These are phyloP conservation scores for Eurytemora carolleeae DNA, from an alignment of 1,140 invertebrate species.

Conservation along the genomic window DNA sequence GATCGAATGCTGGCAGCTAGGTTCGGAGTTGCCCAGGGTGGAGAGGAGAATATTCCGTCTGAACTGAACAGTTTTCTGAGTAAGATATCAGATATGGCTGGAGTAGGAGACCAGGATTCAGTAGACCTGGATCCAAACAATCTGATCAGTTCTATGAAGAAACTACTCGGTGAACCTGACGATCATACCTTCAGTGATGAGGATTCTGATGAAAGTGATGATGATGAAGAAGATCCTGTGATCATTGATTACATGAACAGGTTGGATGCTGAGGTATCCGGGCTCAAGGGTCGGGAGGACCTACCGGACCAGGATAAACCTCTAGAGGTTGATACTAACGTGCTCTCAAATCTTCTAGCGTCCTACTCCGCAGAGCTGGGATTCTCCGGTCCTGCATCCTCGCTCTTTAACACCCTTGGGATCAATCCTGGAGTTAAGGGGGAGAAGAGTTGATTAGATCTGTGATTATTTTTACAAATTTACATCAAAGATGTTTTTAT, in stretches of 20 bases:
- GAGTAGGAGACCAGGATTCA: background rate
- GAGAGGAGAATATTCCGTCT: background rate
- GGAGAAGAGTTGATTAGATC: background rate
- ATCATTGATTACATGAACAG: constrained; percentile 7
- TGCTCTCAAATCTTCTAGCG: background rate
- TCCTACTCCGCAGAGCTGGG: background rate
- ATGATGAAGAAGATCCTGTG: background rate
- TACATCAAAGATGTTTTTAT: too few relatives aligned
- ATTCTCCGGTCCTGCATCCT: background rate
- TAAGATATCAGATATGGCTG: constrained; percentile 6
- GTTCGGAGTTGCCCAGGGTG: background rate
- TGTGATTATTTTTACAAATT: too few relatives aligned
- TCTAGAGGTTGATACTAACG: background rate
- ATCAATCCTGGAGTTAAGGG: background rate
- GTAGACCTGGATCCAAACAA: background rate
- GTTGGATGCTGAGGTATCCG: background rate
- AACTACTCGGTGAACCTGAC: background rate
- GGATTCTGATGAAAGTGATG: background rate
- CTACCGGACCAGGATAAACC: background rate
- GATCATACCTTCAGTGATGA: background rate
- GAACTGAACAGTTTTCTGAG: constrained; percentile 3
- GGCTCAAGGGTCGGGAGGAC: background rate
- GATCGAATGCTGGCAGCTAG: background rate
- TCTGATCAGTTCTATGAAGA: background rate
- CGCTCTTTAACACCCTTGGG: background rate